Evolutionary conservation across 2,113 vertebrate species (phyloP), one percentile per base, ranked within the genome.

Genomic region (Paralichthys olivaceus): DNA sequence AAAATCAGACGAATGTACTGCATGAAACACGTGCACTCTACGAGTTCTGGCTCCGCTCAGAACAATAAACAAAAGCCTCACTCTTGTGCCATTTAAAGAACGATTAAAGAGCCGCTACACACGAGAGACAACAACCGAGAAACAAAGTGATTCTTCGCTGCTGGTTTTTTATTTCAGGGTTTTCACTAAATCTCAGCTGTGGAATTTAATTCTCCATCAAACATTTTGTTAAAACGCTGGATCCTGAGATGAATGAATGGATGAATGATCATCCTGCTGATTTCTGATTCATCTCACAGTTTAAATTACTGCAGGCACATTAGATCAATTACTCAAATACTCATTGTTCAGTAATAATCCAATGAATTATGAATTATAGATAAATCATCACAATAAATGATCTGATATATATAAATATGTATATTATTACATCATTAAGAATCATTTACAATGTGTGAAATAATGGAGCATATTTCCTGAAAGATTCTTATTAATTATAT

Each of bases 41-140:
- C 32, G 54, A 70, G 58, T 20, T 83, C 63, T 73, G 47, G 58
- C 22, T 72, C 51, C 28, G 61, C 7, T 28, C 61, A 65, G 57
- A 56, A 67, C 37, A 77, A 80, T 84, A 76, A 81, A 87, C 60
- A 75, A 32, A 29, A 58, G n/a, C 25, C 54, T 80, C 60, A 54
- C 65, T 80, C 20, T 1, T 66, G 9, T 40, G 29, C 56, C 74
- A 83, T 79, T 79, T 75, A 72, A 72, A 70, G 78, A 51, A 37
- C 80, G 55, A 81, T 87, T 88, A 70, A 79, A 68, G 69, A 83
- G 76, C 77, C 74, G 65, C 20, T 77, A 68, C n/a, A n/a, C n/a
- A n/a, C n/a, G 70, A 62, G 20, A 68, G 37, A 29, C 70, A 75
- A 85, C 32, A 66, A 47, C 49, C 69, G 61, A 51, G 54, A n/a